phyloP scores from a whole-genome alignment of 2,888 invertebrate genomes.

The Stenoptilia bipunctidactyla region DNA sequence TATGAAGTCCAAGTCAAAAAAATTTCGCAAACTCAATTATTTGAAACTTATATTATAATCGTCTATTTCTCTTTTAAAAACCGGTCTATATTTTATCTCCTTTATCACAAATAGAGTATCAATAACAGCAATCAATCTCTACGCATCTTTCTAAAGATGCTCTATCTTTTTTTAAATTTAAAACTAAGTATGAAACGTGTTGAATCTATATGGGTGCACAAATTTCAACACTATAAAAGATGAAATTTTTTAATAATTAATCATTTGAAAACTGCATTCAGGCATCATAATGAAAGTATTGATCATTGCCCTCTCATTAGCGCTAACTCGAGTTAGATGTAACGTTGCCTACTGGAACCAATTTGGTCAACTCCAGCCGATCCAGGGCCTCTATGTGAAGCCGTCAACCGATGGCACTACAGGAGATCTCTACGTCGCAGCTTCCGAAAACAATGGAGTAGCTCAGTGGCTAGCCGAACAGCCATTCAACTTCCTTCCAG shows the following conservation, averaged over 20 bases:
- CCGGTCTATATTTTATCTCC: too few species aligned
- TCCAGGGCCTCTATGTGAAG: conserved; percentile 51
- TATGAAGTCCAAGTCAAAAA: too few species aligned
- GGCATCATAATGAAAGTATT: too few species aligned
- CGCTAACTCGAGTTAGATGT: conserved; percentile 18
- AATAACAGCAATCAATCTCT: too few species aligned
- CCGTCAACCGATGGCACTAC: conserved; percentile 52
- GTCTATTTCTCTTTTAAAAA: too few species aligned
- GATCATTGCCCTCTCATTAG: not conserved
- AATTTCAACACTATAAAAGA: too few species aligned
- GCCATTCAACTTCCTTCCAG: conserved; percentile 40
- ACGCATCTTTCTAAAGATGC: not conserved
- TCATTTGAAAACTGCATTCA: too few species aligned
- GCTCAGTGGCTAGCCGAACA: conserved; percentile 55
- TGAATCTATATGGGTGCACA: not conserved
- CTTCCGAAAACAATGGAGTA: conserved; percentile 48
- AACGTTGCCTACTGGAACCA: conserved; percentile 29
- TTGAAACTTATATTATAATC: too few species aligned
- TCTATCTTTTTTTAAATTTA: not conserved
- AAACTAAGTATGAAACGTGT: not conserved
- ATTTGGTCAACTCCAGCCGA: conserved; percentile 40
- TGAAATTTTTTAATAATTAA: too few species aligned
- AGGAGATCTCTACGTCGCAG: conserved; percentile 58
- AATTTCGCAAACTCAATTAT: too few species aligned
- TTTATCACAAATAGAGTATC: too few species aligned